Evolutionary conservation across 2,113 vertebrate genomes (phyloP).

Genomic region (Epinephelus cyanopodus): DNA sequence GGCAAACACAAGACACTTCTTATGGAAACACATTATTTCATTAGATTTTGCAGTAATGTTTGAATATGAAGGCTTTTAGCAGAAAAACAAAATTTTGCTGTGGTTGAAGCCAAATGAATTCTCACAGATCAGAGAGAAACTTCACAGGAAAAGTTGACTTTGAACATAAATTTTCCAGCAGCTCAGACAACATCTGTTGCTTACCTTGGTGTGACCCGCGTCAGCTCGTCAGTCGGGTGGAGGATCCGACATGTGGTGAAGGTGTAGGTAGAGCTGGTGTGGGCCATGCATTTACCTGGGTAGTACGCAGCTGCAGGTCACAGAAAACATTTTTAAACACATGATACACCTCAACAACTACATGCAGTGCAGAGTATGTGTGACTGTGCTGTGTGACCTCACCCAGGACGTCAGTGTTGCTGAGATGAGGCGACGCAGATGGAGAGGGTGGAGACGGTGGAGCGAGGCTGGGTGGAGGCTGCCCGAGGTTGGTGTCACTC

Average conservation of each 20-base stretch:
- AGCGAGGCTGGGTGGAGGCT: slow-evolving; percentile 26
- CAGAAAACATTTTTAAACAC: not conserved
- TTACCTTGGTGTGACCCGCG: slow-evolving; percentile 96
- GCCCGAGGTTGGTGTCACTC: slow-evolving; percentile 3
- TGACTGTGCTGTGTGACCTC: slow-evolving; percentile 15
- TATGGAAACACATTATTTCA: not conserved
- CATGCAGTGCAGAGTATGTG: not conserved
- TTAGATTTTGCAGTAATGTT: not conserved
- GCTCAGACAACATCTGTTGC: slow-evolving; percentile 13
- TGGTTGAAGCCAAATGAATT: not conserved
- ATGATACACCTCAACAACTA: no score
- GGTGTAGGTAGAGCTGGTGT: slow-evolving; percentile 99
- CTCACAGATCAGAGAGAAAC: not conserved
- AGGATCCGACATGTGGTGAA: slow-evolving; percentile 98
- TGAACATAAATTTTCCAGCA: not conserved
- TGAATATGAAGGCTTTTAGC: not conserved
- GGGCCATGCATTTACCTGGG: slow-evolving; percentile 99
- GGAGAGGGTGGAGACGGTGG: slow-evolving; percentile 63
- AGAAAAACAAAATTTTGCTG: not conserved
- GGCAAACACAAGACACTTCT: not conserved
- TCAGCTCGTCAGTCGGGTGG: slow-evolving; percentile 97
- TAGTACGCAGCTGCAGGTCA: slow-evolving; percentile 86
- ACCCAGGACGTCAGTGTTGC: slow-evolving; percentile 80
- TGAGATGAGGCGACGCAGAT: slow-evolving; percentile 79
- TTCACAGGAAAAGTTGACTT: not conserved